phyloP scores from a whole-genome alignment of 2,797 vertebrate species.

The Chromis chromis region DNA sequence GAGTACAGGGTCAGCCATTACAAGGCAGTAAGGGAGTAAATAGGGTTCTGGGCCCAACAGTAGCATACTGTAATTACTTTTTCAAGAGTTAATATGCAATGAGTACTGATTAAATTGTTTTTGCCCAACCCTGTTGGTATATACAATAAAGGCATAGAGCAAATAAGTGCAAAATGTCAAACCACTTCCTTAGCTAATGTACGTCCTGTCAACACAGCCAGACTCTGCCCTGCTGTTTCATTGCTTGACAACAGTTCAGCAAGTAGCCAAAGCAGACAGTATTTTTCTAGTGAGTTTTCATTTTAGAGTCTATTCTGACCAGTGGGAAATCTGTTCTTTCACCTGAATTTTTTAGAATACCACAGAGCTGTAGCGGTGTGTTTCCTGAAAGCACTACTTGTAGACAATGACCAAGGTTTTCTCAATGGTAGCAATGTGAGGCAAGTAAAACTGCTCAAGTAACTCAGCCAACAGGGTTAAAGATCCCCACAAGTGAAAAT shows the following conservation, averaged over 20 bases:
- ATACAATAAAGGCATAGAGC: background rate
- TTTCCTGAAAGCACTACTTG: constrained; percentile 25
- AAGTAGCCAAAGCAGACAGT: constrained; percentile 32
- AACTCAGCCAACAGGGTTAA: constrained; percentile 36
- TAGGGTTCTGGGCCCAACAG: too few relatives aligned
- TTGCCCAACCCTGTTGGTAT: background rate
- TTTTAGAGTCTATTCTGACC: constrained; percentile 28
- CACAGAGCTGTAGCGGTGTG: background rate
- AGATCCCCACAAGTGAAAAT: too few relatives aligned
- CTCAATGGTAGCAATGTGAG: constrained; percentile 19
- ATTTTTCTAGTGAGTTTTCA: constrained; percentile 37
- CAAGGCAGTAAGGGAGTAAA: too few relatives aligned
- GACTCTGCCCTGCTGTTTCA: constrained; percentile 7
- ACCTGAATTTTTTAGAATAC: constrained; percentile 15
- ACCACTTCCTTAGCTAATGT: constrained; percentile 12
- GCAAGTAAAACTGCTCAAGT: constrained; percentile 21
- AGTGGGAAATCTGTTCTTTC: constrained; percentile 34
- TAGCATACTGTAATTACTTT: background rate
- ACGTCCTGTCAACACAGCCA: constrained; percentile 4
- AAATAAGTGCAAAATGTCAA: constrained; percentile 18
- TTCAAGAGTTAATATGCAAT: background rate
- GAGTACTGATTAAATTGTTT: background rate
- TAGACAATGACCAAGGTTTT: constrained; percentile 29
- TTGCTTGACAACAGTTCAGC: constrained; percentile 22
- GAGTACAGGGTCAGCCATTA: too few relatives aligned